These are phyloP conservation scores for Babyrousa celebensis DNA, from an alignment of 2,797 vertebrate genomes.

Conservation along the genomic window DNA sequence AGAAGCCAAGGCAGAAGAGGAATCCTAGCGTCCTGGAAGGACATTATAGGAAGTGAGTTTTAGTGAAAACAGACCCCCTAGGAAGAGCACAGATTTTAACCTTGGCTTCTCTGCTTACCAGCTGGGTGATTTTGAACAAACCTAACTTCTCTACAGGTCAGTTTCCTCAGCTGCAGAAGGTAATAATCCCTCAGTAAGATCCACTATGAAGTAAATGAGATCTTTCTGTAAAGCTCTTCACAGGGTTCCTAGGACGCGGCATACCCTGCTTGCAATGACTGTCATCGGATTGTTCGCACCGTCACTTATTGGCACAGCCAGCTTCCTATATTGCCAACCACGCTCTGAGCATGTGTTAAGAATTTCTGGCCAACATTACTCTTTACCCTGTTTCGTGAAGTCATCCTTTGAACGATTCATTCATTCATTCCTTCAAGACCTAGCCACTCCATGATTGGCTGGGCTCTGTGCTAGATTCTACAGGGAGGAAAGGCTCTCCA, in stretches of 20 bases:
- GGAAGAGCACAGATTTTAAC: background rate
- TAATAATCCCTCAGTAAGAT: background rate
- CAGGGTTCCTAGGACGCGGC: background rate
- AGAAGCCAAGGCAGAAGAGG: background rate
- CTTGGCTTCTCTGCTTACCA: background rate
- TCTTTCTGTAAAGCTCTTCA: background rate
- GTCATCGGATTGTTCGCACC: background rate
- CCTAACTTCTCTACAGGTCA: background rate
- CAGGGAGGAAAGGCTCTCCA: background rate
- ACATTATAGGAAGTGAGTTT: background rate
- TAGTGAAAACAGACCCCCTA: background rate
- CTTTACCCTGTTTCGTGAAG: background rate
- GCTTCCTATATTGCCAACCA: background rate
- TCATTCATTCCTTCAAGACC: background rate
- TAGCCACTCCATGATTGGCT: background rate
- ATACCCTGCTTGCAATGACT: background rate
- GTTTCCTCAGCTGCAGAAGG: background rate
- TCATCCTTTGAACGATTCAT: background rate
- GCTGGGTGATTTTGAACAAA: background rate
- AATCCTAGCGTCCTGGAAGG: background rate
- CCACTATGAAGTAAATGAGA: background rate
- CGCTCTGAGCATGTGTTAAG: background rate
- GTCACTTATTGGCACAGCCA: background rate
- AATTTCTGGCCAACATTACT: background rate
- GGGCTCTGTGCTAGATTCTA: background rate